phyloP scores from a whole-genome alignment of 2,888 invertebrate species.

The Magallana nippona region DNA sequence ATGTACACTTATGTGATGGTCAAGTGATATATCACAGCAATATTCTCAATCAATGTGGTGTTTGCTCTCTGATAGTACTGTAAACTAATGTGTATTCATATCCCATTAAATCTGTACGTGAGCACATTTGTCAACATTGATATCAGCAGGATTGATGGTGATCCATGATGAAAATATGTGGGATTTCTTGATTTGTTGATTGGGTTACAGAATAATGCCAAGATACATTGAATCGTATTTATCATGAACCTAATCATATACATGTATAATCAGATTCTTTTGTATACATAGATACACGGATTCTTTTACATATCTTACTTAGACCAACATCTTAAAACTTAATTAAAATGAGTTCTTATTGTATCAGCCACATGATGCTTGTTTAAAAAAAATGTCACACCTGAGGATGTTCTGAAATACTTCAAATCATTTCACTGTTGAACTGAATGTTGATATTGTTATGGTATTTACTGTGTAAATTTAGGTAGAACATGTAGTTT shows the following conservation, averaged over 20 bases:
- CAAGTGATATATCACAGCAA: conserved; percentile 13
- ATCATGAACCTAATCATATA: too few relatives aligned
- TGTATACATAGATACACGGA: too few relatives aligned
- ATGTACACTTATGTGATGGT: not conserved
- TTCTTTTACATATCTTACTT: too few relatives aligned
- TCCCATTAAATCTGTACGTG: conserved; percentile 7
- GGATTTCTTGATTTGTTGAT: not conserved
- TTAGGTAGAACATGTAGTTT: not conserved
- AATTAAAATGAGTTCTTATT: too few relatives aligned
- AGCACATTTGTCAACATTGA: conserved; percentile 21
- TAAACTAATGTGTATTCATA: conserved; percentile 14
- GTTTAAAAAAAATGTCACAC: not conserved
- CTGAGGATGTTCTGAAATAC: not conserved
- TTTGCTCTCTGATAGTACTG: conserved; percentile 24
- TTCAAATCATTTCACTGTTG: not conserved
- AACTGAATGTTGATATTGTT: conserved; percentile 15
- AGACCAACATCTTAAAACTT: too few relatives aligned
- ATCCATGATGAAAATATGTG: not conserved
- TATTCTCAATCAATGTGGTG: not conserved
- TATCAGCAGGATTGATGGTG: not conserved
- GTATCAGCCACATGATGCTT: not conserved
- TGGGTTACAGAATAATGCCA: not conserved
- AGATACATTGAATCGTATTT: not conserved
- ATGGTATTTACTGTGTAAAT: conserved; percentile 1
- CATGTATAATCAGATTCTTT: too few relatives aligned